These are phyloP conservation scores for Apoderus coryli DNA, from an alignment of 2,888 invertebrate species.

Conservation along the genomic window DNA sequence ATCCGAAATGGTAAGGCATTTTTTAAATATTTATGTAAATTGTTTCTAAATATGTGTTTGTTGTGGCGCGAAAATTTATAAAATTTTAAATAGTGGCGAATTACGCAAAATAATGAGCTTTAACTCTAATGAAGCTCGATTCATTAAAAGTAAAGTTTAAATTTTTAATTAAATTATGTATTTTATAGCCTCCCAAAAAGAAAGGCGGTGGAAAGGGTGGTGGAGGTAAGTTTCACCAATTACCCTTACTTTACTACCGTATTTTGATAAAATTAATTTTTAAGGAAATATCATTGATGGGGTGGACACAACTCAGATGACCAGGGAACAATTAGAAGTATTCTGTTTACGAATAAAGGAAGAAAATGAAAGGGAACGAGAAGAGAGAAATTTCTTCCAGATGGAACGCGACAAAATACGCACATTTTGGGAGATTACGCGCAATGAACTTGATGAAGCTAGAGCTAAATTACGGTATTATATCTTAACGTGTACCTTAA, in stretches of 20 bases:
- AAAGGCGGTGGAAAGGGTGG: conserved; percentile 22
- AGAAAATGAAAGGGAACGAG: conserved; percentile 85
- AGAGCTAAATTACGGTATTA: conserved; percentile 48
- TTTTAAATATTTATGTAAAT: too few species aligned
- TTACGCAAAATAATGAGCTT: too few species aligned
- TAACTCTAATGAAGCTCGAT: too few species aligned
- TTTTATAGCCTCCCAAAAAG: conserved; percentile 25
- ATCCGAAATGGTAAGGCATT: too few species aligned
- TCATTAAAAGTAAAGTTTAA: too few species aligned
- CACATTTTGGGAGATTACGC: conserved; percentile 92
- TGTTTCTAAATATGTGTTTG: too few species aligned
- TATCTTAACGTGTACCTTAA: neutral
- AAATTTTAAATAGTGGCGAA: too few species aligned
- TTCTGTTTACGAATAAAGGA: conserved; percentile 75
- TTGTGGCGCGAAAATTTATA: too few species aligned
- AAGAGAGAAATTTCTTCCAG: conserved; percentile 91
- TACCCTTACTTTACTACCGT: neutral
- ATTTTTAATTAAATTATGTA: neutral
- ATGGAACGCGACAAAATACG: conserved; percentile 86
- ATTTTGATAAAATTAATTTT: neutral
- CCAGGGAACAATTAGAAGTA: conserved; percentile 80
- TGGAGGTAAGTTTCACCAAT: conserved; percentile 12
- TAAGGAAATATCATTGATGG: conserved; percentile 56
- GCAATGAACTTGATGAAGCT: conserved; percentile 75
- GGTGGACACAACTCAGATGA: conserved; percentile 83